Percentiles rank a stretch among this genome's conserved stretches.
Evolutionary conservation across 1,140 invertebrate species (phyloP).

Genomic region (Drosophila pachea): DNA sequence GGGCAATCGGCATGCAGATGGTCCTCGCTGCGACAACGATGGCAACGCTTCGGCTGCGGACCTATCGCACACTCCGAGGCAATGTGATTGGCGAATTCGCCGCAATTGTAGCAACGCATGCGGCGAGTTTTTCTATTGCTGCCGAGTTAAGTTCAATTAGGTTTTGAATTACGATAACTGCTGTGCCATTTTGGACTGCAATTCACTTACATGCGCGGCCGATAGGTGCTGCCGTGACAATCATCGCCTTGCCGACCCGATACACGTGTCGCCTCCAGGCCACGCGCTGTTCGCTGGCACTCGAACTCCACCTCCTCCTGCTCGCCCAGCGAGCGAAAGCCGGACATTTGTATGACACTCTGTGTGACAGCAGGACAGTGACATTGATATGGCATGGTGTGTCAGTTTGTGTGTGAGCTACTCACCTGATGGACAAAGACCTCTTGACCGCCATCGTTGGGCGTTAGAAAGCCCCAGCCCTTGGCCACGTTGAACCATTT

Average conservation of each 20-base stretch:
- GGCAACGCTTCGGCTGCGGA: constrained; percentile 92
- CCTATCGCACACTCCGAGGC: constrained; percentile 91
- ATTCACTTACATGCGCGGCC: constrained; percentile 79
- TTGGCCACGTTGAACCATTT: constrained; percentile 97
- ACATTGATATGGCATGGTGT: not conserved
- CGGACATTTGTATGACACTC: constrained; percentile 93
- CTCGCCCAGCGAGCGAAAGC: constrained; percentile 91
- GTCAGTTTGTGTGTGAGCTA: constrained; percentile 1
- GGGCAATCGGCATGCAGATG: constrained; percentile 94
- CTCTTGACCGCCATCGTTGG: constrained; percentile 91
- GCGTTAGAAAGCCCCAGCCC: constrained; percentile 95
- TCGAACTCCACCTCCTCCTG: constrained; percentile 93
- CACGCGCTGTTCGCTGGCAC: constrained; percentile 89
- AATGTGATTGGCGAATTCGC: constrained; percentile 93
- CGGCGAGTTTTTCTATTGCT: constrained; percentile 86
- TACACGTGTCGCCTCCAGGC: constrained; percentile 90
- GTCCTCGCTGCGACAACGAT: constrained; percentile 90
- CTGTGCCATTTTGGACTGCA: not conserved
- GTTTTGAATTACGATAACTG: not conserved
- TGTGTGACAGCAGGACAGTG: constrained; percentile 73
- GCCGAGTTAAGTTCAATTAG: constrained; percentile 38
- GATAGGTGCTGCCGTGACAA: constrained; percentile 88
- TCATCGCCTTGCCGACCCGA: constrained; percentile 86
- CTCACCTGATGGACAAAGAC: constrained; percentile 94
- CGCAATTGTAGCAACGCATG: constrained; percentile 95